Evolutionary conservation across 2,888 invertebrate genomes (phyloP), one percentile per base, ranked within the genome.

Genomic region (Aleiodes alternator): DNA sequence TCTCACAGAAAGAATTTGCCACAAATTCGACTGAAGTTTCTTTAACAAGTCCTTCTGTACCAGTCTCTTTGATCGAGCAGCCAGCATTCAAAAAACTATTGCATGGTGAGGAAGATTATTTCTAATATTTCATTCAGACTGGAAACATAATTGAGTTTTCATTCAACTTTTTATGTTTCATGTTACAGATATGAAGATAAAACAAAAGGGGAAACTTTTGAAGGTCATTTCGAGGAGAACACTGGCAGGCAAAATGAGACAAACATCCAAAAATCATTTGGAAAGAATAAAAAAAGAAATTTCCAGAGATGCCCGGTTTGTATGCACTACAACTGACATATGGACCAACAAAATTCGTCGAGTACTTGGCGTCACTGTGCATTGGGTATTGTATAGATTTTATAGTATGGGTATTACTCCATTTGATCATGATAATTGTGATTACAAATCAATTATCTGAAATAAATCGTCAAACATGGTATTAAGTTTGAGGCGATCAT

Each of bases 161-260:
- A 55, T n/a, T 8, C 4, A 55, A 16, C 7, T 9, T 16, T 55
- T 8, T 16, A 55, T 16, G 4, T 4, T 7, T 16, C 7, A 16
- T 14, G 4, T 55, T 55, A 7, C 8, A 55, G 55, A 55, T 55
- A 55, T 55, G 55, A 55, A 55, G 16, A 55, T 55, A 55, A 55
- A 55, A 16, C 55, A n/a, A 16, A 55, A 55, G 14, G 55, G 55
- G 3, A 55, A n/a, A 16, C 16, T 7, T 8, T 6, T 55, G 16
- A 55, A n/a, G 16, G 14, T 55, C 0, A 14, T 16, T 16, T n/a
- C 23, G 7, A 55, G 55, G 14, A 55, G 16, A 7, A 55, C 55
- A 16, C 7, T 55, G 55, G 8, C 8, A 16, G 14, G 8, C 0
- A 14, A 16, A 7, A 55, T 55, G 55, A 55, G 14, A 55, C 7